A percentile compares a stretch with the other conserved stretches of the same genome.
phyloP scores from a whole-genome alignment of 2,113 vertebrate species.

The Cebidichthys violaceus region DNA sequence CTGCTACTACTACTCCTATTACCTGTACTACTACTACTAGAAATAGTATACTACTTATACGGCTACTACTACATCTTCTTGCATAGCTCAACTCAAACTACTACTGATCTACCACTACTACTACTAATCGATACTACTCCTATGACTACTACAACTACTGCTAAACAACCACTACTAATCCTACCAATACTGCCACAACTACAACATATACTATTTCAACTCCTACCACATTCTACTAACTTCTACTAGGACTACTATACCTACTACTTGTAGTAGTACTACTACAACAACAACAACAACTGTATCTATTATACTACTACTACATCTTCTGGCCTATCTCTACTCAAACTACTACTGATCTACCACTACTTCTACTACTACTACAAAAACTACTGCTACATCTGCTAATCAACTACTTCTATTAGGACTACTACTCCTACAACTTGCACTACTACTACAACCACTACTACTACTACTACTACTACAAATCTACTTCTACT shows the following conservation, averaged over 20 bases:
- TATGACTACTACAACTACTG: too few species aligned
- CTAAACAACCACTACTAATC: background rate
- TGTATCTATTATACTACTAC: background rate
- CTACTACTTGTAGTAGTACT: background rate
- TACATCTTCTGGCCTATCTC: too few species aligned
- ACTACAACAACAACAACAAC: background rate
- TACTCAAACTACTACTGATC: too few species aligned
- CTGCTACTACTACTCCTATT: background rate
- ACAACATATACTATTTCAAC: background rate
- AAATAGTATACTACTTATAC: too few species aligned
- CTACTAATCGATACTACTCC: background rate
- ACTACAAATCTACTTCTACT: background rate
- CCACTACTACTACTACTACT: background rate
- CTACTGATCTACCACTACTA: background rate
- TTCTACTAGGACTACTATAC: background rate
- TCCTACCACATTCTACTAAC: too few species aligned
- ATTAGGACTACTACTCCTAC: background rate
- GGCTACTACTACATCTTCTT: background rate
- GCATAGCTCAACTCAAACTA: background rate
- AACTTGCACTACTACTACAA: background rate
- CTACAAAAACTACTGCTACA: background rate
- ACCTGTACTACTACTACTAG: background rate
- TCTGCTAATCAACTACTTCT: too few species aligned
- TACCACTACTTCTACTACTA: background rate
- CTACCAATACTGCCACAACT: background rate